Evolutionary conservation across 2,113 vertebrate species (phyloP).

Genomic region (Holacanthus passer): DNA sequence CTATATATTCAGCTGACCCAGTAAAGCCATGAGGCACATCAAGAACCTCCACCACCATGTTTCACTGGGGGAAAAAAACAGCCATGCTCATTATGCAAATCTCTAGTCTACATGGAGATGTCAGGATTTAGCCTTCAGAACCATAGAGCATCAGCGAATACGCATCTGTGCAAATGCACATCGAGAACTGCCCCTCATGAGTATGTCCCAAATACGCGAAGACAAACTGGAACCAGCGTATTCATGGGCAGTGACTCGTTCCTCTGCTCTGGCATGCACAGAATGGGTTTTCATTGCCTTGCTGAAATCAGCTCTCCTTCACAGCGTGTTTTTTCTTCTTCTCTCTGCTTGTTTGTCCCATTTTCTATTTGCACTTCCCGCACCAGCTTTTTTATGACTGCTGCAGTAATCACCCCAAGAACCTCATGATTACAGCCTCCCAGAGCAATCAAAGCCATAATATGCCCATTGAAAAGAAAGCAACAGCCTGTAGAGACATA

Average conservation of each 20-base stretch:
- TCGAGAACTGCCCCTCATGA: constrained; percentile 16
- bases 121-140: constrained; percentile 40
- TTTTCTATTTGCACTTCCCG: not conserved
- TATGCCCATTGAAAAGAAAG: constrained; percentile 29
- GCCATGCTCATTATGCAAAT: constrained; percentile 64
- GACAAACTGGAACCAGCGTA: not conserved
- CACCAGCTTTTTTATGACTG: constrained; percentile 30
- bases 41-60: not conserved
- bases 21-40: constrained; percentile 44
- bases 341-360: not conserved
- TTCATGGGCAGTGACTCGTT: constrained; percentile 1
- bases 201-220: constrained; percentile 16
- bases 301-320: not conserved
- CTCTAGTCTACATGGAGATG: constrained; percentile 26
- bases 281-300: not conserved
- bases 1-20: constrained; percentile 48
- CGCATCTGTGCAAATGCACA: constrained; percentile 46
- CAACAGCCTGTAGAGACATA: not conserved
- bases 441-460: constrained; percentile 43
- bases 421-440: constrained; percentile 35
- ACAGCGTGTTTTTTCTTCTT: not conserved
- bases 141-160: constrained; percentile 3
- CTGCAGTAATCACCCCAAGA: constrained; percentile 50
- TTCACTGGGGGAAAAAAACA: not conserved
- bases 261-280: not conserved